Evolutionary conservation across 2,888 invertebrate genomes (phyloP).

Genomic region (Pollenia labialis): DNA sequence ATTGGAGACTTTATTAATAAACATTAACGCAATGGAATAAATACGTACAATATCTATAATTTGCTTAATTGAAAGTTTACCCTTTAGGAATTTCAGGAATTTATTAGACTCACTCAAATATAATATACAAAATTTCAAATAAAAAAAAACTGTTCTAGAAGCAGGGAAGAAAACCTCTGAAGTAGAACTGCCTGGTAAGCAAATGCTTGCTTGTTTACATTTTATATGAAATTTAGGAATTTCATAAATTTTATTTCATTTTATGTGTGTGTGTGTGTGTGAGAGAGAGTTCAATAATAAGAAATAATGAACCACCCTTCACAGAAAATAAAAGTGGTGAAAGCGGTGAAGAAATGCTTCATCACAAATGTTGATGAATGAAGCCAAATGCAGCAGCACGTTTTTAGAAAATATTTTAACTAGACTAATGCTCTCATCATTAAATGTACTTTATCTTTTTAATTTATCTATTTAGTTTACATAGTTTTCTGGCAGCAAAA

Average conservation of each 20-base stretch:
- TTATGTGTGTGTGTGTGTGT: background rate
- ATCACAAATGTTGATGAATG: constrained; percentile 18
- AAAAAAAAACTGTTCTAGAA: background rate
- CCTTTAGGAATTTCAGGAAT: constrained; percentile 74
- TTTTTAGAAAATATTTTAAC: constrained; percentile 27
- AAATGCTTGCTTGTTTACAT: background rate
- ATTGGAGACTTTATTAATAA: constrained; percentile 58
- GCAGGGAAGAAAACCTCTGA: background rate
- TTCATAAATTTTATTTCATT: constrained; percentile 1
- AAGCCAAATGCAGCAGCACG: constrained; percentile 38
- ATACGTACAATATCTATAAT: constrained; percentile 66
- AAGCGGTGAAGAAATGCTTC: constrained; percentile 12
- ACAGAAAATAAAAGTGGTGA: background rate
- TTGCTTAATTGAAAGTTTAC: constrained; percentile 72
- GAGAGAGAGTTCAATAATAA: background rate
- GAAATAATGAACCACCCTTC: constrained; percentile 54
- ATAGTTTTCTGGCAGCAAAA: background rate
- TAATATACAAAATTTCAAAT: background rate
- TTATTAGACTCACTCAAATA: constrained; percentile 60
- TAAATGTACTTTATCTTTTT: constrained; percentile 1
- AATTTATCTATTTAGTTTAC: background rate
- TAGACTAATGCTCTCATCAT: background rate
- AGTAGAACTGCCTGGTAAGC: background rate
- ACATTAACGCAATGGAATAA: constrained; percentile 53
- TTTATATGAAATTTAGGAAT: background rate